These are phyloP conservation scores for Patagioenas fasciata DNA, from an alignment of 2,113 vertebrate genomes.

Conservation along the genomic window DNA sequence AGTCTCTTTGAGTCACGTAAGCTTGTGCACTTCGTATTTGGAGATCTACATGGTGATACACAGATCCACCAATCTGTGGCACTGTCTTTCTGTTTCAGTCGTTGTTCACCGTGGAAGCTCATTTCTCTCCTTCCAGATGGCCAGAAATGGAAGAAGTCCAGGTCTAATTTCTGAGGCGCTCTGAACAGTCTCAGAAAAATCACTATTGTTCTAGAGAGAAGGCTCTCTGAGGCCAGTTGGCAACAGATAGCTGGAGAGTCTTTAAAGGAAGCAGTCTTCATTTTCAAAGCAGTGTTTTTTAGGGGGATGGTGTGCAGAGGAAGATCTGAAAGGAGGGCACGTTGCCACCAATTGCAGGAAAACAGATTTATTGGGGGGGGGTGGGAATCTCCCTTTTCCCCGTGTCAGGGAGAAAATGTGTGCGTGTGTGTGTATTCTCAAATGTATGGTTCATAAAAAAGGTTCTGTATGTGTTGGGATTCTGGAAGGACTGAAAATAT, in stretches of 20 bases:
- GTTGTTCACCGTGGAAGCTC: slow-evolving; percentile 3
- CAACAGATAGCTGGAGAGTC: slow-evolving; percentile 31
- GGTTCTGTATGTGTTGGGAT: background rate
- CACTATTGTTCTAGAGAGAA: slow-evolving; percentile 55
- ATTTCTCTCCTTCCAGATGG: slow-evolving; percentile 66
- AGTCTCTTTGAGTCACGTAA: background rate
- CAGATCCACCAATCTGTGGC: slow-evolving; percentile 34
- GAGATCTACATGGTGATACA: background rate
- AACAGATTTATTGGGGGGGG: background rate
- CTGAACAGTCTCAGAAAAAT: slow-evolving; percentile 58
- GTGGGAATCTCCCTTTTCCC: background rate
- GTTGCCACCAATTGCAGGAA: slow-evolving; percentile 11
- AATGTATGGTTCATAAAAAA: background rate
- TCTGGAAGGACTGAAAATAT: background rate
- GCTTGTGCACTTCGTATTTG: background rate
- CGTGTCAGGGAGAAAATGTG: background rate
- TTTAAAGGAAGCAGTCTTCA: slow-evolving; percentile 38
- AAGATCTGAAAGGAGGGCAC: background rate
- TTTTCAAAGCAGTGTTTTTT: slow-evolving; percentile 2
- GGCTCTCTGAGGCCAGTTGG: slow-evolving; percentile 45
- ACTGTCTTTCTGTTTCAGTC: slow-evolving; percentile 19
- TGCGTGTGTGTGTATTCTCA: background rate
- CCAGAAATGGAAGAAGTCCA: slow-evolving; percentile 63
- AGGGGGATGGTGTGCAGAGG: background rate
- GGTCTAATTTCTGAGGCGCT: slow-evolving; percentile 60